phyloP scores from a whole-genome alignment of 2,113 vertebrate species.

The Neomonachus schauinslandi region DNA sequence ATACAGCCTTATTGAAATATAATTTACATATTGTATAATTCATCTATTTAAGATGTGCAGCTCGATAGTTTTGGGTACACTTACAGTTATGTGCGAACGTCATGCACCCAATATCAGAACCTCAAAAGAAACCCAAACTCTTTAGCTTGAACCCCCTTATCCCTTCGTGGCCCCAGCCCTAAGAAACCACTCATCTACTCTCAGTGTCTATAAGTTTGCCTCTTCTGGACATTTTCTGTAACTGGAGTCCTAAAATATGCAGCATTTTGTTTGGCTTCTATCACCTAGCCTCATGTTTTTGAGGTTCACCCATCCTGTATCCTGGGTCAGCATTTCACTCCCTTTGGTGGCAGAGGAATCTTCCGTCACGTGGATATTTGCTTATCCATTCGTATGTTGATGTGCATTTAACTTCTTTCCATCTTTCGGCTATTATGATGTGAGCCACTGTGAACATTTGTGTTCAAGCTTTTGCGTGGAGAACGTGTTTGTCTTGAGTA shows the following conservation, averaged over 20 bases:
- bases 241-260: rapidly evolving
- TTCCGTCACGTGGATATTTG: rapidly evolving
- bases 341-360: rapidly evolving
- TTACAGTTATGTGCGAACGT: rapidly evolving
- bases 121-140: not conserved
- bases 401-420: not conserved
- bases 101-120: rapidly evolving
- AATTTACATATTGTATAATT: no score
- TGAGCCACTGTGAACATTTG: rapidly evolving
- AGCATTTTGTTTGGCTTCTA: rapidly evolving
- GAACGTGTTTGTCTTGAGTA: not conserved
- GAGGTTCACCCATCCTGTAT: rapidly evolving
- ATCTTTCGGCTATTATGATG: not conserved
- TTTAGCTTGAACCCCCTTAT: rapidly evolving
- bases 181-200: no score
- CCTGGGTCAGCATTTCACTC: rapidly evolving
- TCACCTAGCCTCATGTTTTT: rapidly evolving
- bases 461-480: not conserved
- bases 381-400: rapidly evolving
- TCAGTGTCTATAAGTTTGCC: not conserved
- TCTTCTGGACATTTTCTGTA: not conserved
- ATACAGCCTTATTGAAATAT: no score
- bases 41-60: not conserved
- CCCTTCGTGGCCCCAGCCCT: not conserved
- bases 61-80: rapidly evolving